These are phyloP conservation scores for Brachionus asplanchnoidis DNA, from an alignment of 1,140 invertebrate genomes.

Conservation along the genomic window DNA sequence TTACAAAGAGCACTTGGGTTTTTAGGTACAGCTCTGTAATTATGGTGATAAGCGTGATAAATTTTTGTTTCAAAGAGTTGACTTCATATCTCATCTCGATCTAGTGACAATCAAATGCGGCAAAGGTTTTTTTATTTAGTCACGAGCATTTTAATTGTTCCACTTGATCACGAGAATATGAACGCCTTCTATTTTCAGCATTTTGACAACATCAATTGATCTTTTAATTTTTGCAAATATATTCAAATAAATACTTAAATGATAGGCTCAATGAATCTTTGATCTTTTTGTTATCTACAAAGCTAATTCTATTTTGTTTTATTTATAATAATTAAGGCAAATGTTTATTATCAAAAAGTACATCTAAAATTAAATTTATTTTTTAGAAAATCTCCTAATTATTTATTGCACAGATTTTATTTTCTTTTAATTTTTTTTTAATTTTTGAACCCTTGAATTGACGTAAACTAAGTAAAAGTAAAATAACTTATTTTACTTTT, in stretches of 20 bases:
- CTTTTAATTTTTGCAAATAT: neutral
- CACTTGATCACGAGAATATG: neutral
- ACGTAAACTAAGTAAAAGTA: too few species aligned
- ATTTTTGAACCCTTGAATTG: too few species aligned
- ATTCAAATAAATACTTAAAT: neutral
- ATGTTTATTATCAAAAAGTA: too few species aligned
- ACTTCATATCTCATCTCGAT: neutral
- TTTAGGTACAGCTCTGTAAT: neutral
- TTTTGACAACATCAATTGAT: neutral
- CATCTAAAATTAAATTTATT: too few species aligned
- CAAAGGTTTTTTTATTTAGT: neutral
- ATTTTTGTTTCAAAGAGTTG: neutral
- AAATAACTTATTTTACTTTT: too few species aligned
- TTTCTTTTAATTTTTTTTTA: too few species aligned
- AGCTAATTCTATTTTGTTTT: too few species aligned
- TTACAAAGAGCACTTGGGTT: neutral
- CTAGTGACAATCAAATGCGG: neutral
- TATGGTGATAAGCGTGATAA: slow-evolving; percentile 1
- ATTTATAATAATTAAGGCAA: too few species aligned
- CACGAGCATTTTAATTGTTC: neutral
- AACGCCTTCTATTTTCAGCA: neutral
- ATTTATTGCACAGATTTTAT: too few species aligned
- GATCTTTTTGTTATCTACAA: neutral
- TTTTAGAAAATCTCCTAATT: too few species aligned
- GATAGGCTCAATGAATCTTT: neutral